Evolutionary conservation across 2,888 invertebrate species (phyloP).

Genomic region (Rhagium mordax): DNA sequence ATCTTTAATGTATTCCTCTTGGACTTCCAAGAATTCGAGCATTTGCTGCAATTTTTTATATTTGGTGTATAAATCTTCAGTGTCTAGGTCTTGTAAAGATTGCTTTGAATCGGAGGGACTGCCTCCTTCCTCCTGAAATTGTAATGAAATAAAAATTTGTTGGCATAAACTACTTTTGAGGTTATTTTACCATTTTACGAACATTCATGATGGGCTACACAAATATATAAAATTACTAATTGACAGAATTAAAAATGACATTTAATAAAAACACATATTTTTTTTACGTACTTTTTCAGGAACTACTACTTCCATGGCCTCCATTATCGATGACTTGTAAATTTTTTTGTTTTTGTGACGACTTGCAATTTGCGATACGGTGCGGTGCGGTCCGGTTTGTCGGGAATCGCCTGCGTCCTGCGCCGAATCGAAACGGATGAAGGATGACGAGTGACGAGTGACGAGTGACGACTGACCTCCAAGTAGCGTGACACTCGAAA

Average conservation of each 20-base stretch:
- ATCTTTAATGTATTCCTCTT: conserved; percentile 99
- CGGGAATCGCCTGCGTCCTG: too few species aligned
- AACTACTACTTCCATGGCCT: conserved; percentile 85
- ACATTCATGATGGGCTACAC: not conserved
- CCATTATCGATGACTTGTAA: conserved; percentile 74
- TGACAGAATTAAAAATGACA: conserved; percentile 20
- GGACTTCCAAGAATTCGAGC: conserved; percentile 97
- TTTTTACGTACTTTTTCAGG: conserved; percentile 81
- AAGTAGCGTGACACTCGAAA: too few species aligned
- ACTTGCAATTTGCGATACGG: too few species aligned
- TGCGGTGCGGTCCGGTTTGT: too few species aligned
- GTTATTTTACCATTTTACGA: conserved; percentile 24
- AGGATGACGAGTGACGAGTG: too few species aligned
- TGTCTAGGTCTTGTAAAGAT: conserved; percentile 86
- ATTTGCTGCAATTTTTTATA: conserved; percentile 98
- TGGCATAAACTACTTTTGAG: not conserved
- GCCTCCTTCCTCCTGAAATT: conserved; percentile 79
- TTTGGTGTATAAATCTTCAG: conserved; percentile 95
- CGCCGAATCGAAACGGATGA: too few species aligned
- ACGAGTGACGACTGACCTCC: too few species aligned
- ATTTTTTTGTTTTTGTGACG: conserved; percentile 16
- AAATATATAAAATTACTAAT: conserved; percentile 8
- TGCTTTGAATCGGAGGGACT: conserved; percentile 79
- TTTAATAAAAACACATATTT: conserved; percentile 29
- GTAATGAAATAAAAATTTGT: conserved; percentile 12